Conservation (phyloP, 2,113 vertebrate genomes). For the Manacus vitellinus region DNA sequence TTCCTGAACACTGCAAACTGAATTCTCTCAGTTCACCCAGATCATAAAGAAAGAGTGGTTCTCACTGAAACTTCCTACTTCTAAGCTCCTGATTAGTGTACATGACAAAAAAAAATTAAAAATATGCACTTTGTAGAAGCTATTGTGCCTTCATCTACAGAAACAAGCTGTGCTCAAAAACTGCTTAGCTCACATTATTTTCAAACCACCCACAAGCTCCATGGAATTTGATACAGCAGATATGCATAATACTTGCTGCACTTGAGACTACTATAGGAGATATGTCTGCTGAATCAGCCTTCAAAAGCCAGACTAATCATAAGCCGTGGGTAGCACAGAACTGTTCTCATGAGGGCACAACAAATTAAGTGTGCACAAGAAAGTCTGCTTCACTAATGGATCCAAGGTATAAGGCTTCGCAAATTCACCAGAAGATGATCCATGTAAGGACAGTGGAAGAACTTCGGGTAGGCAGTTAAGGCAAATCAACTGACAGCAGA, state of each 20-base stretch:
- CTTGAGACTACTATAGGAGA: conserved; percentile 59
- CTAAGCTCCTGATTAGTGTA: background rate
- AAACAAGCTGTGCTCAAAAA: conserved; percentile 61
- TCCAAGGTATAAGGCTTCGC: background rate
- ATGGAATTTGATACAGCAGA: conserved; percentile 67
- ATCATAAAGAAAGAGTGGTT: background rate
- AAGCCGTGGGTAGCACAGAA: conserved; percentile 45
- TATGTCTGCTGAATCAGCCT: conserved; percentile 64
- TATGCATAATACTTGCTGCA: conserved; percentile 65
- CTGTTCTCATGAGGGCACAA: conserved; percentile 50
- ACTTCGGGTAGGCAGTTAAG: conserved; percentile 7
- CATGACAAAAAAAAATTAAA: background rate
- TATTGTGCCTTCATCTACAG: conserved; percentile 49
- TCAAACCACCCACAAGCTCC: conserved; percentile 62
- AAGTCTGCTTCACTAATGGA: conserved; percentile 52
- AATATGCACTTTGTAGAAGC: conserved; percentile 21
- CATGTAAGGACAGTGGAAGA: conserved; percentile 15
- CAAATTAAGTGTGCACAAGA: conserved; percentile 31
- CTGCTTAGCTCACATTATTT: conserved; percentile 58
- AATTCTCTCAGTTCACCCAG: background rate
- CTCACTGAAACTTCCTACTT: background rate
- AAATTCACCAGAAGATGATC: conserved; percentile 50
- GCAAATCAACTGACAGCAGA: conserved; percentile 45
- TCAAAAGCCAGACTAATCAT: conserved; percentile 59
- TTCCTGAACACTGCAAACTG: background rate